Conservation (phyloP, 30 jellyfish, hydroid and myxozoan species). For the Hydra vulgaris region DNA sequence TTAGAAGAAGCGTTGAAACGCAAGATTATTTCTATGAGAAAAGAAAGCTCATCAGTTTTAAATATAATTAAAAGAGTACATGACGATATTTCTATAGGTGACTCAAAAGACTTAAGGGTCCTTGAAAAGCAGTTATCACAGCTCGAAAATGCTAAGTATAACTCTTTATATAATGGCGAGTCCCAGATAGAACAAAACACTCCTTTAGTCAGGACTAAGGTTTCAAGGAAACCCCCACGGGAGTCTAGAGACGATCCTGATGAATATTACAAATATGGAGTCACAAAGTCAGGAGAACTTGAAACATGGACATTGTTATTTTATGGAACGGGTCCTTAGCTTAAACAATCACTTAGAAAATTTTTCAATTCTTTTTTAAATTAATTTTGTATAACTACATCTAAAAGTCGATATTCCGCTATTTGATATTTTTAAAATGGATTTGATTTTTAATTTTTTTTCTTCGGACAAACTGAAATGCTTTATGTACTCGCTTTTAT, state of each 20-base stretch:
- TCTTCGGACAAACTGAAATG: no score
- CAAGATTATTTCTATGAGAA: slow-evolving; percentile 69
- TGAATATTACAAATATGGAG: slow-evolving; percentile 75
- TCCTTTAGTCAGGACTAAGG: slow-evolving; percentile 33
- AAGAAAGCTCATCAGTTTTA: slow-evolving; percentile 81
- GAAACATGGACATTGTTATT: slow-evolving; percentile 85
- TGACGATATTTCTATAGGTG: slow-evolving; percentile 71
- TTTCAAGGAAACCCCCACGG: slow-evolving; percentile 6
- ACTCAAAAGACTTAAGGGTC: slow-evolving; percentile 64
- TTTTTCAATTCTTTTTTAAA: not conserved
- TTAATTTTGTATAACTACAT: not conserved
- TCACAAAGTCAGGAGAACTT: slow-evolving; percentile 70
- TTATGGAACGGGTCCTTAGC: slow-evolving; percentile 64
- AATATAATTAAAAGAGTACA: slow-evolving; percentile 81
- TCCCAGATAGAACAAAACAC: slow-evolving; percentile 32
- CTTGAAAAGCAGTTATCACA: slow-evolving; percentile 66
- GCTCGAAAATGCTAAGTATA: slow-evolving; percentile 32
- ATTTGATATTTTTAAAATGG: no score
- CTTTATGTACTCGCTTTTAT: no score
- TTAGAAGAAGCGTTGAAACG: slow-evolving; percentile 81
- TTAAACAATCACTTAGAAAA: not conserved
- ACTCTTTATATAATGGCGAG: slow-evolving; percentile 9
- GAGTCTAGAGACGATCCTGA: slow-evolving; percentile 55
- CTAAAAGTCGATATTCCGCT: not conserved
- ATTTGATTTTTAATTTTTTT: no score